phyloP scores from a whole-genome alignment of 2,888 invertebrate genomes.

The Eupithecia inturbata region DNA sequence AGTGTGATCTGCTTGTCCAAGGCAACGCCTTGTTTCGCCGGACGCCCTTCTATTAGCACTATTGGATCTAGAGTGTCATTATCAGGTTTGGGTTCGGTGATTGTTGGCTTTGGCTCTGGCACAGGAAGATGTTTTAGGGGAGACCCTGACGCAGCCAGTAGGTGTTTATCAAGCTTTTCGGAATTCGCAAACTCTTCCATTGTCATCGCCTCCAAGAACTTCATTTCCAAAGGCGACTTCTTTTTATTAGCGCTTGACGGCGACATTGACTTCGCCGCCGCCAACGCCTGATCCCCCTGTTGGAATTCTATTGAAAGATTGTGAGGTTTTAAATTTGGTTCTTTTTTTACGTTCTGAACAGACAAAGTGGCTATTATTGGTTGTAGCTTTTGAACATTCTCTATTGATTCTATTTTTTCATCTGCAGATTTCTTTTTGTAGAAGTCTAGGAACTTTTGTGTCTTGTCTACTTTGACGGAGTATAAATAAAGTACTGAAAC shows the following conservation, averaged over 20 bases:
- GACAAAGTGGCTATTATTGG: constrained; percentile 58
- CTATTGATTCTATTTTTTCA: constrained; percentile 53
- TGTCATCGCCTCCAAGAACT: constrained; percentile 74
- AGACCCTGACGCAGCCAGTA: constrained; percentile 53
- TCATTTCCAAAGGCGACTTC: constrained; percentile 66
- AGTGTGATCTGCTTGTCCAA: constrained; percentile 76
- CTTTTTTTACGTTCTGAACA: constrained; percentile 50
- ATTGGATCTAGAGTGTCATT: constrained; percentile 65
- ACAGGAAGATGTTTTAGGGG: constrained; percentile 13
- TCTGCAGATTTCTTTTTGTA: constrained; percentile 66
- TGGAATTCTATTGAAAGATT: constrained; percentile 59
- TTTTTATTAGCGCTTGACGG: constrained; percentile 50
- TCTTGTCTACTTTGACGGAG: constrained; percentile 76
- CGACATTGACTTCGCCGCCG: constrained; percentile 47
- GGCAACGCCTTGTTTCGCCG: constrained; percentile 73
- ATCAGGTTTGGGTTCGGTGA: constrained; percentile 32
- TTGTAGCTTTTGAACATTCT: constrained; percentile 51
- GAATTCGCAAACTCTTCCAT: constrained; percentile 72
- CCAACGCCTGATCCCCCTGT: constrained; percentile 59
- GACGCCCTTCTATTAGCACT: constrained; percentile 72
- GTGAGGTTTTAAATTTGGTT: constrained; percentile 38
- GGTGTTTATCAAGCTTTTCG: constrained; percentile 68
- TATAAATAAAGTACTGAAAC: constrained; percentile 71
- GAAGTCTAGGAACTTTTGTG: constrained; percentile 77
- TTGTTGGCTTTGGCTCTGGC: constrained; percentile 45